Evolutionary conservation across 2,888 invertebrate genomes (phyloP), one percentile per base, ranked within the genome.

Genomic region (Oscheius myriophilus): DNA sequence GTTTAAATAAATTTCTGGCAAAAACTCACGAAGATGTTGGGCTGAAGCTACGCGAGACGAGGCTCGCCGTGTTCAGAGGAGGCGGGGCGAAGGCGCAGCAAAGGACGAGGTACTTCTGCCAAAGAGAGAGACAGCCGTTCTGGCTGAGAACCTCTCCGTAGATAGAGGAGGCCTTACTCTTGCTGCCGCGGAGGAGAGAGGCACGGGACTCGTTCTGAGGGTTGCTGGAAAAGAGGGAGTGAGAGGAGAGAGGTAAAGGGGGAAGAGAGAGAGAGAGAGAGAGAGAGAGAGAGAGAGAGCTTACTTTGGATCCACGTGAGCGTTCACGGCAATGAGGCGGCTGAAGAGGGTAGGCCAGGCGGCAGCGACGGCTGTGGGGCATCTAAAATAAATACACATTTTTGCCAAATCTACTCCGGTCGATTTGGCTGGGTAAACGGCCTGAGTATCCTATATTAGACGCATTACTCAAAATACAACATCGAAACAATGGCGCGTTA

Each of bases 151-250:
- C 73, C 43, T 78, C 78, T 4, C 75, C 78, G 61, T 82, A 82
- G 21, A 84, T 65, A n/a, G 81, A 77, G 12, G 76, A 77, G 1
- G 76, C 76, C 67, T 86, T 86, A 72, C 81, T 82, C 71, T 86
- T 86, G 75, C 87, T 88, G 78, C 93, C 92, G 68, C 97, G 90
- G 71, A 98, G 89, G 26, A 98, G 90, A 0, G 96, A 96, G 0
- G 96, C 96, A 78, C 97, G 91, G 86, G 95, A 96, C 87, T 98
- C 97, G 87, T 93, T 96, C 33, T 95, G 93, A 16, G 96, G 96
- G 21, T 95, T 95, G 88, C 84, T 85, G 75, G 18, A 85, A 78
- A 7, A 16, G 21, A 4, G 18, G 53, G 14, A 53, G 23, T n/a
- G n/a, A n/a, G n/a, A n/a, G n/a, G n/a, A n/a, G n/a, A n/a, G n/a